Evolutionary conservation across 37 sponge, comb jelly and placozoan genomes (phyloP).

Genomic region (Oopsacas minuta): DNA sequence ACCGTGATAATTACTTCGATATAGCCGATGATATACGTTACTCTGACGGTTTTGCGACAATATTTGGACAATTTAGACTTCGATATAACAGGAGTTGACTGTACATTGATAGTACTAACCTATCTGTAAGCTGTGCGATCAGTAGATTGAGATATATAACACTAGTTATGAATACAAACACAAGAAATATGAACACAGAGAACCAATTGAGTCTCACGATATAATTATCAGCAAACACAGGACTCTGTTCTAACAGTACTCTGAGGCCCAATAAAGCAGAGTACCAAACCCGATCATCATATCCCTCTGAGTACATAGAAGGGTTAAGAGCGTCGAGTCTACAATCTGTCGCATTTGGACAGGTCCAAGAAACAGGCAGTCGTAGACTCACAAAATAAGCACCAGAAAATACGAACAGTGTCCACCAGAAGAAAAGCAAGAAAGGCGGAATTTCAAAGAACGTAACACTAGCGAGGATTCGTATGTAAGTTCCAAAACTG

Average conservation of each 20-base stretch:
- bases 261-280: background rate
- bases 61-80: no score
- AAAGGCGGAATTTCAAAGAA: background rate
- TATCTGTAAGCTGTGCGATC: constrained; percentile 1
- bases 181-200: background rate
- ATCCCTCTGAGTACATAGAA: background rate
- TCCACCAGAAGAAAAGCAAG: background rate
- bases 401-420: background rate
- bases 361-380: background rate
- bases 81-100: no score
- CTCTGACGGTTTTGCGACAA: no score
- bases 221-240: background rate
- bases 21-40: no score
- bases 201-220: background rate
- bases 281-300: background rate
- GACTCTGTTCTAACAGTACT: background rate
- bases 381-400: background rate
- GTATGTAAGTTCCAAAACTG: background rate
- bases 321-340: background rate
- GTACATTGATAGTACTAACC: background rate
- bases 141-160: constrained; percentile 2
- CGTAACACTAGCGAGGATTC: background rate
- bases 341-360: background rate
- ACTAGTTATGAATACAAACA: background rate
- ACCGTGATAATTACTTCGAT: no score